These are phyloP conservation scores for Formica exsecta DNA, from an alignment of 1,140 invertebrate genomes.

Conservation along the genomic window DNA sequence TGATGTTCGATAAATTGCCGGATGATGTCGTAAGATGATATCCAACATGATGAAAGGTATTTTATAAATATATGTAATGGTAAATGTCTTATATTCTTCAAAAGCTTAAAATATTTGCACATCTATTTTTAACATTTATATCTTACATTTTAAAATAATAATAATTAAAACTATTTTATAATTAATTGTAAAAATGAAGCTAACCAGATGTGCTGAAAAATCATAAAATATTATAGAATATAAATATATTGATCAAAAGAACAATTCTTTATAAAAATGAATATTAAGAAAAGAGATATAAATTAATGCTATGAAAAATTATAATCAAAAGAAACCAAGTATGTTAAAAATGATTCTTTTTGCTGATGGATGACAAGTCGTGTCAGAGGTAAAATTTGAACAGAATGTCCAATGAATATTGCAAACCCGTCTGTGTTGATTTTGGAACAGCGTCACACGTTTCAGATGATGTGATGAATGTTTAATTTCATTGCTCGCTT, in stretches of 20 bases:
- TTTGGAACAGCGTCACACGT: slow-evolving; percentile 29
- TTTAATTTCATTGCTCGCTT: slow-evolving; percentile 42
- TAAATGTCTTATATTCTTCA: background rate
- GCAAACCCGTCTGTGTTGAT: slow-evolving; percentile 29
- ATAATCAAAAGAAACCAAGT: no score
- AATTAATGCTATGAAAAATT: no score
- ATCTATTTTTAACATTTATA: background rate
- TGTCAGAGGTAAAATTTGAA: background rate
- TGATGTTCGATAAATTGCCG: slow-evolving; percentile 7
- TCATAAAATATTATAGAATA: background rate
- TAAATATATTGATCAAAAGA: no score
- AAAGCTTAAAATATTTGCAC: background rate
- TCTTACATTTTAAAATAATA: slow-evolving; percentile 2
- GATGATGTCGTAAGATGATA: slow-evolving; percentile 40
- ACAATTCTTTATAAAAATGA: no score
- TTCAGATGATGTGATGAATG: slow-evolving; percentile 34
- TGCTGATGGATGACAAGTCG: background rate
- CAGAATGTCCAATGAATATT: slow-evolving; percentile 14
- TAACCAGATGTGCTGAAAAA: background rate
- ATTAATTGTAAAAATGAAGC: background rate
- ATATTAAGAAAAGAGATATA: no score
- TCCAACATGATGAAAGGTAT: background rate
- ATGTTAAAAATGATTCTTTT: no score
- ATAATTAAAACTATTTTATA: background rate
- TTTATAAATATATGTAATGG: background rate